phyloP scores from a whole-genome alignment of 2,113 vertebrate species.

The Brachyhypopomus gauderio region DNA sequence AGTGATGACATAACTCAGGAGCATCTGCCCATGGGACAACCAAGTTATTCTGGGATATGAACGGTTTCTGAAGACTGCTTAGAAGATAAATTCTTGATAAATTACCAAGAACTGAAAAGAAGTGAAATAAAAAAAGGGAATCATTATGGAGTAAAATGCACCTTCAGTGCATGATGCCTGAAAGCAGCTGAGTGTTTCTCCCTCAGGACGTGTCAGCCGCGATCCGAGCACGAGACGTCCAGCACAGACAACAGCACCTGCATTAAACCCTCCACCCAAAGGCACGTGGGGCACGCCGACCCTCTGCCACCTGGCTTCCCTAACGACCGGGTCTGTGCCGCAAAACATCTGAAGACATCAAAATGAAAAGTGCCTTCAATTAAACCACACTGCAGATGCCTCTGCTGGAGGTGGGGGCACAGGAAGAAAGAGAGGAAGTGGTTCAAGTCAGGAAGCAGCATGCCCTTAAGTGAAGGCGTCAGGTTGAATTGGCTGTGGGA shows the following conservation, averaged over 20 bases:
- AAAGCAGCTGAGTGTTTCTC: background rate
- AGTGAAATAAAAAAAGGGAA: background rate
- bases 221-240: background rate
- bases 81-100: too few relatives aligned
- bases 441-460: conserved; percentile 36
- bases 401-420: background rate
- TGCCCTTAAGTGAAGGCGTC: conserved; percentile 38
- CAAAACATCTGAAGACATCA: background rate
- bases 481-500: conserved; percentile 7
- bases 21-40: background rate
- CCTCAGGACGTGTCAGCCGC: conserved; percentile 13
- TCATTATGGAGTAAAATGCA: background rate
- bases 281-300: background rate
- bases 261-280: background rate
- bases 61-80: too few relatives aligned
- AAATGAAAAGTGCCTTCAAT: background rate
- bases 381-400: background rate
- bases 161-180: too few relatives aligned
- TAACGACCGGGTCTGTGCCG: background rate
- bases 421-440: background rate
- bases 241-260: background rate
- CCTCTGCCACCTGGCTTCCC: background rate
- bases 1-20: background rate
- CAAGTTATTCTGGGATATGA: background rate
- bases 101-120: too few relatives aligned